Evolutionary conservation across 2,797 vertebrate genomes (phyloP).

Genomic region (Margarornis squamiger): DNA sequence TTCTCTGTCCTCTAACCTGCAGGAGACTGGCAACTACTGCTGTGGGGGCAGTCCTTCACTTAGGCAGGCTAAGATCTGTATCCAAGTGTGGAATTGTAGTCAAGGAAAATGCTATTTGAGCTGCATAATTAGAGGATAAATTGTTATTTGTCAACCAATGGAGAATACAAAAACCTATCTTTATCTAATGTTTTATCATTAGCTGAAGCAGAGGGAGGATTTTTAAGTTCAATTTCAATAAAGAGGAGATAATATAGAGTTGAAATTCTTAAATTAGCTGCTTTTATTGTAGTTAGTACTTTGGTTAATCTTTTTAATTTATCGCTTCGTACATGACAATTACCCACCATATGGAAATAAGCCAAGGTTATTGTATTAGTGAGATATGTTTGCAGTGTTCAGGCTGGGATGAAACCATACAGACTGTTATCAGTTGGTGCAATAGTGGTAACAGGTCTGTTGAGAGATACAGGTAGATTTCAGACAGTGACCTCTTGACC

Average conservation of each 20-base stretch:
- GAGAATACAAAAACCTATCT: constrained; percentile 30
- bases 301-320: constrained; percentile 75
- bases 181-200: constrained; percentile 50
- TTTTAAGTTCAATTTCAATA: constrained; percentile 70
- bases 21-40: constrained; percentile 28
- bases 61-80: neutral
- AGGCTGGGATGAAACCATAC: neutral
- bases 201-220: constrained; percentile 47
- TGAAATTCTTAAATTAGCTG: constrained; percentile 66
- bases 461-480: constrained; percentile 22
- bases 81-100: constrained; percentile 26
- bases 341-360: constrained; percentile 58
- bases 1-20: neutral
- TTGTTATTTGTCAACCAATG: constrained; percentile 60
- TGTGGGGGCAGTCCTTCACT: neutral
- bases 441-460: neutral
- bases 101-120: constrained; percentile 32
- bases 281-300: constrained; percentile 67
- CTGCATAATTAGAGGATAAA: constrained; percentile 46
- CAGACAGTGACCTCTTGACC: neutral
- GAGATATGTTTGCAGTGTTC: constrained; percentile 25
- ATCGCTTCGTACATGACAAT: constrained; percentile 63
- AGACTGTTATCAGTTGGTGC: neutral
- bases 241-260: constrained; percentile 46
- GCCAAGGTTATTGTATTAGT: constrained; percentile 42